Conservation (phyloP, 2,888 invertebrate species). For the Agonopterix subpropinquella region DNA sequence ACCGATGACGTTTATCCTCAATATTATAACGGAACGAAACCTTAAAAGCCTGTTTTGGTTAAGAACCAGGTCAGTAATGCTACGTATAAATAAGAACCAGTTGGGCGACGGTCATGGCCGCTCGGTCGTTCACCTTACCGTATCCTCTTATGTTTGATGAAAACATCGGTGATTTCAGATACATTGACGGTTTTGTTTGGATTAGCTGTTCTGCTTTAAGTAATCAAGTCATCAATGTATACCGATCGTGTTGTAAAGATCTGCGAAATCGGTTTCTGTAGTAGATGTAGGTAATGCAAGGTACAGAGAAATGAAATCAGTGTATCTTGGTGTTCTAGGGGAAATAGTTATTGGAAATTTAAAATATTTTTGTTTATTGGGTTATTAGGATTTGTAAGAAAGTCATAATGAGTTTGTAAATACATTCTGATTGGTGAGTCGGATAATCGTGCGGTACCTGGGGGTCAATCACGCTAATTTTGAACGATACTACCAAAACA, state of each 20-base stretch:
- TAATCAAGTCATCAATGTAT: not conserved
- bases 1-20: conserved; percentile 9
- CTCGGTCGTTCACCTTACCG: conserved; percentile 24
- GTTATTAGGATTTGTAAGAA: no score
- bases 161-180: not conserved
- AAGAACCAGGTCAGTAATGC: conserved; percentile 40
- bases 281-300: no score
- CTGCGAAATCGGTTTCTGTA: no score
- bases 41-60: conserved; percentile 26
- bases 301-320: no score
- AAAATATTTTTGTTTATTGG: no score
- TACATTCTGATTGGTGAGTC: no score
- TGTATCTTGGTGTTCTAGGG: no score
- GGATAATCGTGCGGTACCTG: no score
- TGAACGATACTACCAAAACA: no score
- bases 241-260: not conserved
- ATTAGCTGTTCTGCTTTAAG: not conserved
- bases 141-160: not conserved
- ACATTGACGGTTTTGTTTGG: not conserved
- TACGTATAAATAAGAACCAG: conserved; percentile 15
- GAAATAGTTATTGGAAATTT: no score
- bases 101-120: conserved; percentile 42
- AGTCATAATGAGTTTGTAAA: no score
- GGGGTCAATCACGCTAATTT: no score
- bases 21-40: conserved; percentile 24